A percentile compares a stretch with the other conserved stretches of the same genome.
Conservation (phyloP, 1,140 invertebrate genomes). For the Papilio polyxenes region DNA sequence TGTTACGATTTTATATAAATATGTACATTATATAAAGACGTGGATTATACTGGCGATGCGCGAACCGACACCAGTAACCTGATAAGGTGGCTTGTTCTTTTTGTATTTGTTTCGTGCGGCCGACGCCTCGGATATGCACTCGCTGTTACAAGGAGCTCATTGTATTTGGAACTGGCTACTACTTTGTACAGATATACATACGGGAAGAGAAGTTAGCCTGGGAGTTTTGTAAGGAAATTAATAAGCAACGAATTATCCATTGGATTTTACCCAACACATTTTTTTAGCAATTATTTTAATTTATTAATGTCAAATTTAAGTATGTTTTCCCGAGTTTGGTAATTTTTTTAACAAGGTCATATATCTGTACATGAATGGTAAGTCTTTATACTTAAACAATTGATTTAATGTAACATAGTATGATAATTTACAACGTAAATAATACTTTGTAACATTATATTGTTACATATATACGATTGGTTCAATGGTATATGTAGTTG, state of each 20-base stretch:
- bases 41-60: constrained; percentile 36
- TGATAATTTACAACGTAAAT: background rate
- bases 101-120: constrained; percentile 61
- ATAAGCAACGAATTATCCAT: background rate
- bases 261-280: too few relatives aligned
- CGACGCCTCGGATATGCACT: constrained; percentile 68
- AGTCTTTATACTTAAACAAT: background rate
- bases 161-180: constrained; percentile 55
- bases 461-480: background rate
- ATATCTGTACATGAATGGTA: background rate
- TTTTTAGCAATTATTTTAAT: too few relatives aligned
- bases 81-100: constrained; percentile 56
- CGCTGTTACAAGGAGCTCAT: constrained; percentile 60
- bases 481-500: background rate
- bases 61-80: constrained; percentile 48
- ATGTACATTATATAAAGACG: background rate
- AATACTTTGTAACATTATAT: background rate
- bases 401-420: background rate
- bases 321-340: too few relatives aligned
- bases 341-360: too few relatives aligned
- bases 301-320: too few relatives aligned
- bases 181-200: constrained; percentile 29
- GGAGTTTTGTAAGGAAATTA: background rate
- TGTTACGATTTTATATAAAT: background rate
- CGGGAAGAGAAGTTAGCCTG: background rate